Base-by-base conservation (phyloP, 2,797 vertebrate species). In the Sparidentex hasta region DNA sequence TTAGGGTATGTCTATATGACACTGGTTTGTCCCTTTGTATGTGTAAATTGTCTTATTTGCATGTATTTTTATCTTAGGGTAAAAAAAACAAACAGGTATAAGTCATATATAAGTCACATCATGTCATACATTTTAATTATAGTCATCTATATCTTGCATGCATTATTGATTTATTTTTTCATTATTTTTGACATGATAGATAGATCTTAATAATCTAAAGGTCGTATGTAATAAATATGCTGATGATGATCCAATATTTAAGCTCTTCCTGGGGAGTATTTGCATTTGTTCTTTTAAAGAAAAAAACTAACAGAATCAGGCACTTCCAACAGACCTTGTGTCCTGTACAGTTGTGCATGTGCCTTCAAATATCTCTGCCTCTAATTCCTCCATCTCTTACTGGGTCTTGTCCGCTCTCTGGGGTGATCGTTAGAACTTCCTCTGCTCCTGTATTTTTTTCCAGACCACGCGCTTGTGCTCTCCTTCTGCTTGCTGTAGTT, bases 361-460 rank as follows among this genome's bases (percentile, higher is more conserved):
- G 73, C 63, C 43, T 27, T 44, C n/a, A 64, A 44, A 71, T 63
- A 21, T 72, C 43, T 64, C 55, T 25, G 52, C 70, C 57, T 67
- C 41, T 77, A 71, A 79, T 80, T 71, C 59, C 52, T 59, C 48
- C 57, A 7, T 38, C 68, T 74, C 20, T 62, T 65, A 48, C 50
- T 78, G 25, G 21, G 0, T 62, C 64, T 76, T 51, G 6, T 46
- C 25, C 66, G 50, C 29, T 67, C 41, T 78, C 89, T 14, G 71
- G 91, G 91, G 92, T 85, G 77, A 91, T 94, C 80, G 72, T 93
- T 94, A 92, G 78, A 83, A 88, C 74, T 84, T 85, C 76, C 75
- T 63, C 47, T 14, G 65, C 46, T 78, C 64, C 59, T n/a, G 56
- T 84, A 23, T 85, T 54, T 88, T 78, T 86, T 86, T 87, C 82